phyloP scores from a whole-genome alignment of 2,113 vertebrate species.

The Eptesicus fuscus region DNA sequence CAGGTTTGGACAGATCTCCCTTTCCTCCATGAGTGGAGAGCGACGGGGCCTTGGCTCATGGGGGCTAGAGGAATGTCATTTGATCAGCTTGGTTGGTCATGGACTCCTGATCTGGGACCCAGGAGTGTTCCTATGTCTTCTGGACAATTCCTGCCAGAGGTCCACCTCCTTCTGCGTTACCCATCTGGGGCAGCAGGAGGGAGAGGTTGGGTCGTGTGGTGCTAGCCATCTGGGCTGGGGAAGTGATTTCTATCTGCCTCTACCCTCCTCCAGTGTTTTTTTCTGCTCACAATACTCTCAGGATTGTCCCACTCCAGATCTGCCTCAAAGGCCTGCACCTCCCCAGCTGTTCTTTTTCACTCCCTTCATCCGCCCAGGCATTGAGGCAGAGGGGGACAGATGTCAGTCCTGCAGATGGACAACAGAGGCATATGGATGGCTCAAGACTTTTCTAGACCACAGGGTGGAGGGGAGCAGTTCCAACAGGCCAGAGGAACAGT shows the following conservation, averaged over 20 bases:
- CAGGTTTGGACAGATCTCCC: slow-evolving; percentile 14
- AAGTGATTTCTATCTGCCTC: slow-evolving; percentile 5
- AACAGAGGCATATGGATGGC: not conserved
- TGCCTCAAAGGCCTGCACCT: not conserved
- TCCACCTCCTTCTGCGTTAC: not conserved
- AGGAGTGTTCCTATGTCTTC: not conserved
- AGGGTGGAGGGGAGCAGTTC: not conserved
- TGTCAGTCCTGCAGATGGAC: not conserved
- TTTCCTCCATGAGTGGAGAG: not conserved
- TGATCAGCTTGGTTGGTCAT: not conserved
- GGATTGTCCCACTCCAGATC: not conserved
- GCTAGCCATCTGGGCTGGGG: slow-evolving; percentile 18
- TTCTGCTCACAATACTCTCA: not conserved
- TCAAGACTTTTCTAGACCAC: not conserved
- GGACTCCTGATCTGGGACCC: not conserved
- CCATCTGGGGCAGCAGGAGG: not conserved
- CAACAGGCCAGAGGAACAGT: not conserved
- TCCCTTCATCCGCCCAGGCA: not conserved
- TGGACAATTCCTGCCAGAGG: not conserved
- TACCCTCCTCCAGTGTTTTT: slow-evolving; percentile 7
- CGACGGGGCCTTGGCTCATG: not conserved
- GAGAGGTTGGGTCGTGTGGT: not conserved
- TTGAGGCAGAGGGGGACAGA: not conserved
- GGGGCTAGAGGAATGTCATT: not conserved
- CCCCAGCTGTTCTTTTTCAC: not conserved